Percentiles rank a stretch among this genome's conserved stretches.
Conservation (phyloP, 2,113 vertebrate genomes). For the Strix uralensis region DNA sequence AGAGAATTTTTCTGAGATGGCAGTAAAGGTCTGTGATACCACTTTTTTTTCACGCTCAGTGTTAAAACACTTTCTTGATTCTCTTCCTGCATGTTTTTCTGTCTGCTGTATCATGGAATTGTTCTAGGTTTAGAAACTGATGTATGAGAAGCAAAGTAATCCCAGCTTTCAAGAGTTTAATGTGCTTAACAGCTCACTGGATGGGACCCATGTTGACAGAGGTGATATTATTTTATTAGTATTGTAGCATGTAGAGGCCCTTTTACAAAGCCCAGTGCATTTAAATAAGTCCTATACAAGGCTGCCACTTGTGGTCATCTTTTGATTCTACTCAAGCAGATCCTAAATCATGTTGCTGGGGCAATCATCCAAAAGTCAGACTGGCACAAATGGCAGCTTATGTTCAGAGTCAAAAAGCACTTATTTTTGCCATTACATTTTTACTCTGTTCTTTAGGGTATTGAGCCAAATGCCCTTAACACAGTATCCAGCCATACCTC, state of each 20-base stretch:
- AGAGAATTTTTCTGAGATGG: conserved; percentile 79
- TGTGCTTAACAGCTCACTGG: background rate
- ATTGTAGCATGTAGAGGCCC: background rate
- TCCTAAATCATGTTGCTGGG: background rate
- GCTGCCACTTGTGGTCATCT: background rate
- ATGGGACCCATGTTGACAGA: background rate
- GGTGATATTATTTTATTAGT: background rate
- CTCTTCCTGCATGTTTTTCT: background rate
- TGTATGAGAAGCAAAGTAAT: background rate
- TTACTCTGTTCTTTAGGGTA: background rate
- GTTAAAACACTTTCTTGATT: background rate
- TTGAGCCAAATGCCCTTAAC: background rate
- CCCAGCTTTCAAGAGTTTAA: background rate
- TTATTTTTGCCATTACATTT: background rate
- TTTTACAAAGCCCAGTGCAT: background rate
- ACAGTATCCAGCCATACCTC: background rate
- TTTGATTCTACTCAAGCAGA: background rate
- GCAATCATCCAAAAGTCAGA: background rate
- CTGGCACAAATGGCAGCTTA: background rate
- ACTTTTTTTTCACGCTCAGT: background rate
- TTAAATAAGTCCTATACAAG: background rate
- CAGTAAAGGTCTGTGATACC: conserved; percentile 76
- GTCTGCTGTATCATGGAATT: background rate
- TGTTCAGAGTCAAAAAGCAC: background rate
- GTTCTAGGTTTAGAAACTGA: background rate